These are phyloP conservation scores for Agriopis leucophaearia DNA, from an alignment of 2,888 invertebrate species.

Conservation along the genomic window DNA sequence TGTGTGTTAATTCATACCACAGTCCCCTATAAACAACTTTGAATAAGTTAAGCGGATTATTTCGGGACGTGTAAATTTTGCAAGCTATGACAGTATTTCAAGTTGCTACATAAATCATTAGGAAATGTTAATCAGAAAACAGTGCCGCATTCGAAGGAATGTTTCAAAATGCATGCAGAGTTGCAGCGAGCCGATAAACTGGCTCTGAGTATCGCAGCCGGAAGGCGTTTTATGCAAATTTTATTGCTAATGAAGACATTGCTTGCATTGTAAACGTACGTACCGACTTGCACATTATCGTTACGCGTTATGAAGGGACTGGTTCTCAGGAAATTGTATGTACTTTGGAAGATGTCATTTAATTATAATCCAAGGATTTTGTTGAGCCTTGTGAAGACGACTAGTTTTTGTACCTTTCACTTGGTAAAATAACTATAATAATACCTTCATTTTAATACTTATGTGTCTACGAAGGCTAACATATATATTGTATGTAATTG, in stretches of 20 bases:
- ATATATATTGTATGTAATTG: too few species aligned
- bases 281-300: conserved; percentile 38
- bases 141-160: conserved; percentile 20
- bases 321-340: conserved; percentile 29
- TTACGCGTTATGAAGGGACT: conserved; percentile 33
- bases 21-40: conserved; percentile 6
- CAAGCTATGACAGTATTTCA: conserved; percentile 15
- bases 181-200: conserved; percentile 48
- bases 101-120: conserved; percentile 11
- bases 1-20: conserved; percentile 16
- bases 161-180: conserved; percentile 33
- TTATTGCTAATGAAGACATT: conserved; percentile 52
- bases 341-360: conserved; percentile 18
- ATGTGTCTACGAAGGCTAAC: too few species aligned
- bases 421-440: background rate
- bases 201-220: conserved; percentile 46
- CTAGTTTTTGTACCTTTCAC: background rate
- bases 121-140: conserved; percentile 28
- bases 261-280: conserved; percentile 37
- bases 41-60: conserved; percentile 25
- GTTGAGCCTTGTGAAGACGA: background rate
- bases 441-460: background rate
- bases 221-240: conserved; percentile 54
- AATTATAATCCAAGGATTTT: conserved; percentile 30
- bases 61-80: conserved; percentile 8